phyloP scores from a whole-genome alignment of 2,888 invertebrate species.

The Lordiphosa fenestrarum region DNA sequence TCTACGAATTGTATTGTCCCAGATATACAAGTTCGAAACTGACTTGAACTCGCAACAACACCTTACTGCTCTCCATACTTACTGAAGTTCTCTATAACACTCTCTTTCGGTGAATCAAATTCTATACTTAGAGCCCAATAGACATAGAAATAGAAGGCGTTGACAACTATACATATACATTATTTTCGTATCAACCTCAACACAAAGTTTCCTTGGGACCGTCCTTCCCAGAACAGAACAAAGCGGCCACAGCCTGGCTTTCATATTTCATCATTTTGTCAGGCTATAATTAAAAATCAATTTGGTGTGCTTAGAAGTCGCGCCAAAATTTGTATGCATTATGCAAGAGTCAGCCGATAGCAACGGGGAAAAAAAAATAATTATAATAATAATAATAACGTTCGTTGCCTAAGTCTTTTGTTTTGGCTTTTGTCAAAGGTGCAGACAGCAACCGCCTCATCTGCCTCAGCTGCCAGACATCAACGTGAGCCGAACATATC shows the following conservation, averaged over 20 bases:
- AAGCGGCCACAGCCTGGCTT: conserved; percentile 33
- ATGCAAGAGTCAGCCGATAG: conserved; percentile 46
- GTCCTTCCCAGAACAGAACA: conserved; percentile 44
- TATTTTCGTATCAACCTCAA: too few species aligned
- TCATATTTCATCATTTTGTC: conserved; percentile 46
- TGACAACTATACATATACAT: too few species aligned
- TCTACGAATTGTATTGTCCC: too few species aligned
- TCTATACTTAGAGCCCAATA: too few species aligned
- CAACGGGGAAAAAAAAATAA: conserved; percentile 15
- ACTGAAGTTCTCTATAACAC: too few species aligned
- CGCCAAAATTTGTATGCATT: conserved; percentile 41
- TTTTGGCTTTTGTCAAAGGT: conserved; percentile 58
- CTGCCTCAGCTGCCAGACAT: conserved; percentile 40
- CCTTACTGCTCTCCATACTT: too few species aligned
- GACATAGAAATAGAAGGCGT: too few species aligned
- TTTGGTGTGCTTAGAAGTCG: conserved; percentile 54
- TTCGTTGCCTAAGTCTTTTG: conserved; percentile 68
- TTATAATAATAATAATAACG: conserved; percentile 46
- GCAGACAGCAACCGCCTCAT: conserved; percentile 40
- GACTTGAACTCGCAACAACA: too few species aligned
- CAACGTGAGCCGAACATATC: conserved; percentile 66
- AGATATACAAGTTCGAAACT: too few species aligned
- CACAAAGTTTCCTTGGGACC: neutral
- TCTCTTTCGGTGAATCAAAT: too few species aligned
- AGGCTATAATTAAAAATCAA: conserved; percentile 68